These are phyloP conservation scores for Paramuricea clavata DNA, from an alignment of 92 coral and sea anemone genomes.

Conservation along the genomic window DNA sequence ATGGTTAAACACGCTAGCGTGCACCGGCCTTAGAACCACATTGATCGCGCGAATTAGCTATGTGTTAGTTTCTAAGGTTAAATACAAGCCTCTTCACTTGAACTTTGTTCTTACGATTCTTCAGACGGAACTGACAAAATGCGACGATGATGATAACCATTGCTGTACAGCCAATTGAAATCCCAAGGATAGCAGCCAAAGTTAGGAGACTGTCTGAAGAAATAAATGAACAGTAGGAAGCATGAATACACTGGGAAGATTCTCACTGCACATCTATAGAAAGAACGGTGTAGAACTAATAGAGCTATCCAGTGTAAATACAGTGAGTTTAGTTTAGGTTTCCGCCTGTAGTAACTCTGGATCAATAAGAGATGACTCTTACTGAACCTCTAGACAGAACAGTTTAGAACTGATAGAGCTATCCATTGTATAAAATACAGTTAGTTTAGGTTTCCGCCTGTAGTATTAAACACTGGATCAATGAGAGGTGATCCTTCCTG, in stretches of 20 bases:
- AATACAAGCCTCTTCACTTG: conserved; percentile 32
- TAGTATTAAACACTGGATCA: too few relatives aligned
- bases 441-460: too few relatives aligned
- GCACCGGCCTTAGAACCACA: too few relatives aligned
- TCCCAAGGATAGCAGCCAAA: conserved; percentile 31
- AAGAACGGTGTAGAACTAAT: too few relatives aligned
- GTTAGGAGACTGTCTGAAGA: conserved; percentile 46
- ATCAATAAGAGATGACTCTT: too few relatives aligned
- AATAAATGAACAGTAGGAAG: not conserved
- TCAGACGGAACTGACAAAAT: conserved; percentile 18
- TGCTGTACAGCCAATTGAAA: conserved; percentile 44
- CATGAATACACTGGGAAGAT: not conserved
- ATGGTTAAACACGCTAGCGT: too few relatives aligned
- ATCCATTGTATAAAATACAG: not conserved
- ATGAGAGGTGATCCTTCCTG: not conserved
- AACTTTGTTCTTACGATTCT: conserved; percentile 35
- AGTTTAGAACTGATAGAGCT: too few relatives aligned
- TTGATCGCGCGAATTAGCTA: not conserved
- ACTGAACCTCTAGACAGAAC: too few relatives aligned
- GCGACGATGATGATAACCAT: conserved; percentile 10
- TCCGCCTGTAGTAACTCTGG: too few relatives aligned
- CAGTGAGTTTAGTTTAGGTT: too few relatives aligned
- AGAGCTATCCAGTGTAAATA: too few relatives aligned
- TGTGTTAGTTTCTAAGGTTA: not conserved
- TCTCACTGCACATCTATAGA: too few relatives aligned